A percentile compares a stretch with the other conserved stretches of the same genome.
These are phyloP conservation scores for Plebejus melissa DNA, from an alignment of 2,888 invertebrate genomes.

Conservation along the genomic window DNA sequence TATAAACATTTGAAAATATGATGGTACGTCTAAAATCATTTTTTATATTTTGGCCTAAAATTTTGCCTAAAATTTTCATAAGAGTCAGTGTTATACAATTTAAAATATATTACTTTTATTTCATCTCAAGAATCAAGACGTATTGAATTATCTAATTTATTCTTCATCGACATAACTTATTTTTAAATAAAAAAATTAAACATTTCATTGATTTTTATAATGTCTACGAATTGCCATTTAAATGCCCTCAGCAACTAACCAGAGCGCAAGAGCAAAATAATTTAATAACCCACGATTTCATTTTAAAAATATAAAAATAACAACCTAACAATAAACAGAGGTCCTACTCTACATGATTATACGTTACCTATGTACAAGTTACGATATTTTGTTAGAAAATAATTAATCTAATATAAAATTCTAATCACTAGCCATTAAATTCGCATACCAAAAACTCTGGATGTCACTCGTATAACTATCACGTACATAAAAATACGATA, in stretches of 20 bases:
- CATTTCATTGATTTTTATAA: not conserved
- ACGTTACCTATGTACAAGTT: conserved; percentile 58
- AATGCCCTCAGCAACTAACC: conserved; percentile 27
- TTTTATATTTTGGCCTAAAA: not conserved
- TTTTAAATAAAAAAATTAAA: not conserved
- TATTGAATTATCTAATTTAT: not conserved
- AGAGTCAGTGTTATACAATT: not conserved
- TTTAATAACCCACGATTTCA: conserved; percentile 22
- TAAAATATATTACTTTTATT: not conserved
- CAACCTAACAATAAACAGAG: conserved; percentile 38
- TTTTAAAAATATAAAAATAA: conserved; percentile 26
- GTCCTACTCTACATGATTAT: conserved; percentile 40
- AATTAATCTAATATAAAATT: conserved; percentile 64
- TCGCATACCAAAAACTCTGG: conserved; percentile 56
- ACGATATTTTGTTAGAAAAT: conserved; percentile 53
- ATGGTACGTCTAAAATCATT: not conserved
- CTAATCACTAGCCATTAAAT: conserved; percentile 78
- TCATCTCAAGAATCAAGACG: not conserved
- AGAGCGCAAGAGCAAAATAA: conserved; percentile 27
- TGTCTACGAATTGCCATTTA: not conserved
- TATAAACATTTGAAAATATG: not conserved
- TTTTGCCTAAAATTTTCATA: conserved; percentile 9
- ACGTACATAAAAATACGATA: not conserved
- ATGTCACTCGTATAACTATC: conserved; percentile 27
- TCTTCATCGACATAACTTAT: not conserved